A percentile compares a stretch with the other conserved stretches of the same genome.
These are phyloP conservation scores for Caenorhabditis latens DNA, from an alignment of 1,140 invertebrate species.

Conservation along the genomic window DNA sequence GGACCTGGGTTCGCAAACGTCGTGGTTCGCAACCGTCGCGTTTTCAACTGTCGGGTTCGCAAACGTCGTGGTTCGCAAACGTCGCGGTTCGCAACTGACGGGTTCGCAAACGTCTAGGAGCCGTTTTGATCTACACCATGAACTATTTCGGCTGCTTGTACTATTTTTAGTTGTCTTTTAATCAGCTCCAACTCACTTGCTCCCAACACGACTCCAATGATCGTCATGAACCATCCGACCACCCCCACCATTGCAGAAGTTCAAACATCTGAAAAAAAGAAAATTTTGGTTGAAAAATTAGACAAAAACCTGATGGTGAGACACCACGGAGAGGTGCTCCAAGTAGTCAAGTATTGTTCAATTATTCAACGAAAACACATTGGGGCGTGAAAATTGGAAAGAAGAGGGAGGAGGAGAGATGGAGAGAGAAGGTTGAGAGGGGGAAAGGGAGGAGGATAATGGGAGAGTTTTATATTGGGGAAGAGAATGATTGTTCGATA, in stretches of 20 bases:
- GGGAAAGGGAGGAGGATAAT: background rate
- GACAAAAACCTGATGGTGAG: background rate
- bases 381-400: slow-evolving; percentile 18
- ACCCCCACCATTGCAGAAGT: slow-evolving; percentile 24
- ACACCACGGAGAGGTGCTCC: background rate
- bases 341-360: background rate
- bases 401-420: too few species aligned
- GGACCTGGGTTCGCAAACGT: too few species aligned
- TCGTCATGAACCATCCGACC: slow-evolving; percentile 3
- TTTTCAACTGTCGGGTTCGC: too few species aligned
- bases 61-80: too few species aligned
- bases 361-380: slow-evolving; percentile 34
- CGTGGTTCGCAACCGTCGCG: too few species aligned
- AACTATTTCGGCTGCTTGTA: too few species aligned
- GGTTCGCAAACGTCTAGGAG: too few species aligned
- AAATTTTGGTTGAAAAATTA: background rate
- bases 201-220: background rate
- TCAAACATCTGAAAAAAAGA: slow-evolving; percentile 17
- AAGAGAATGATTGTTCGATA: background rate
- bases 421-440: too few species aligned
- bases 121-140: too few species aligned
- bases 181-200: too few species aligned
- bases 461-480: background rate
- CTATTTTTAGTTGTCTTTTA: too few species aligned
- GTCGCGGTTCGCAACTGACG: too few species aligned